Evolutionary conservation across 2,888 invertebrate species (phyloP), one percentile per base, ranked within the genome.

Genomic region (Philopedon plagiatum): DNA sequence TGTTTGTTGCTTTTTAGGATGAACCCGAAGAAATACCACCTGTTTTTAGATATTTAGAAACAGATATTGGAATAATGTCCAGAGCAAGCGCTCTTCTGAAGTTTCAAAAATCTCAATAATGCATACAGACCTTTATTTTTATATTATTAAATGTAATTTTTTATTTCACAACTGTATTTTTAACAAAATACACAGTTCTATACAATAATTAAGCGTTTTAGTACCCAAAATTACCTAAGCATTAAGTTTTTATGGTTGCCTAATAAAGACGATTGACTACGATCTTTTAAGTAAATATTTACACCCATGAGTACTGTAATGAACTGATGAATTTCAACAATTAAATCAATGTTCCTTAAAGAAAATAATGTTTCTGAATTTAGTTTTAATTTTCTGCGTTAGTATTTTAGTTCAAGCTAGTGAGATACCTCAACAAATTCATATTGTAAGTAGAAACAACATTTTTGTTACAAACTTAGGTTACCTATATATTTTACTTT

Each of bases 11-110:
- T 57, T 78, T 76, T 63, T 58, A 76, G 79, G 79, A 80, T 39
- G 65, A 63, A n/a, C 61, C 77, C 15, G 80, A 82, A 39, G 81
- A 82, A 72, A 77, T 84, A 4, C 70, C 83, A 15, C 83, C 85
- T 11, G 83, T 85, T 46, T 85, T 85, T 77, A 76, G 85, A 32
- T 85, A 81, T 79, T 76, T 85, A 58, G 84, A 84, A 64, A 78
- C 77, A 41, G 84, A 85, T 74, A 82, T 83, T 66, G 84, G 84
- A 8, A 84, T 85, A 54, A 81, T 83, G 80, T 79, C 79, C 8
- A 79, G 75, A 76, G 72, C 77, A 51, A 80, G 34, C 46, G 68
- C 70, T 26, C 32, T 70, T n/a, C 37, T 34, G 49, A 70, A 70
- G 46, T 56, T 69, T 44, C 39, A 19, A 49, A 46, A 62, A 4